Base-by-base conservation (phyloP, 2,113 vertebrate genomes). In the Anolis sagrei region DNA sequence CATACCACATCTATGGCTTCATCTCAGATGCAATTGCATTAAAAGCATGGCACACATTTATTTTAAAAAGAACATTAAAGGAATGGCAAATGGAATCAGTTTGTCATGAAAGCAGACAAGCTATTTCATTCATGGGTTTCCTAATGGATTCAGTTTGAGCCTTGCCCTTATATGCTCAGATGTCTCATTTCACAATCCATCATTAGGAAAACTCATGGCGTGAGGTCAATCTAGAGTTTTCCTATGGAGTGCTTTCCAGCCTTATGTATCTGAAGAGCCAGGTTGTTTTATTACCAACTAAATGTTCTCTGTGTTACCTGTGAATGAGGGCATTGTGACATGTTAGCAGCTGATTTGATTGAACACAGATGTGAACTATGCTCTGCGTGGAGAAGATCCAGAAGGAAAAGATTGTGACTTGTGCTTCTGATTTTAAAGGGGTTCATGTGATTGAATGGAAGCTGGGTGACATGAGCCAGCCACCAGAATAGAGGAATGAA, bases 291-390 rank as follows among this genome's bases (percentile, higher is more conserved):
- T 96, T 94, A 92, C 91, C 93, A 92, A 93, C 90, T 96, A 95
- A 96, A 93, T 93, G 76, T 91, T 94, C 93, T 92, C 93, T 94
- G 91, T 86, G 94, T 93, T 94, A 96, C 95, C 95, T 96, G 96
- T 96, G 95, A 96, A 96, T 95, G 95, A 96, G 92, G 90, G 93
- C 93, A 94, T 94, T 96, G 95, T 96, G 96, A 95, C 95, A 95
- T 95, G 93, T 86, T 94, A 94, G 94, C 93, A 94, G 90, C 92
- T 88, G 92, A 88, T 89, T 91, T 95, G 94, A 96, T 95, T 93
- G 87, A 94, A 96, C 89, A 32, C 96, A 96, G 94, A 96, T 96
- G 96, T 95, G 93, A 93, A 81, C 93, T 84, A 49, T 88, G 76
- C 95, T 91, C 92, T 93, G 89, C 86, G 86, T 92, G 94, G 92